Evolutionary conservation across 1,140 invertebrate species (phyloP).

Genomic region (Drosophila navojoa): DNA sequence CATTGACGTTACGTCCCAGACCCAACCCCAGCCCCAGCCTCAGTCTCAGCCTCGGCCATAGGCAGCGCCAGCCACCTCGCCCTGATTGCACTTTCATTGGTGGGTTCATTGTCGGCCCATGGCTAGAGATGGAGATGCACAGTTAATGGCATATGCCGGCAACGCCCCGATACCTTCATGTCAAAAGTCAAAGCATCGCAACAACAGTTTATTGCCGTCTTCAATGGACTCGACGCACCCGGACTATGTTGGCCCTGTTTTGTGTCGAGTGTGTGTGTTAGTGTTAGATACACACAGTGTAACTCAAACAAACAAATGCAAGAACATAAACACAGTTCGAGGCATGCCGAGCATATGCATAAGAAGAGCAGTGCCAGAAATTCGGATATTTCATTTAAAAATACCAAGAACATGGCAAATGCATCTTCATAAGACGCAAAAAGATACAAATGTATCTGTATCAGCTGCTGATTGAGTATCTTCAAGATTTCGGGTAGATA

Average conservation of each 20-base stretch:
- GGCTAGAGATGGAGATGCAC: conserved; percentile 10
- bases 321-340: conserved; percentile 32
- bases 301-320: conserved; percentile 45
- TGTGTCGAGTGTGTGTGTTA: conserved; percentile 50
- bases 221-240: conserved; percentile 16
- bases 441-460: conserved; percentile 46
- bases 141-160: conserved; percentile 19
- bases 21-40: conserved; percentile 26
- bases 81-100: conserved; percentile 73
- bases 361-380: conserved; percentile 23
- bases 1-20: conserved; percentile 55
- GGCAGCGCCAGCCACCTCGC: conserved; percentile 34
- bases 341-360: conserved; percentile 30
- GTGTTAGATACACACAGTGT: conserved; percentile 56
- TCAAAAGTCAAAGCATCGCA: conserved; percentile 59
- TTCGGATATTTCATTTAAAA: conserved; percentile 61
- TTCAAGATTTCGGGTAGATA: conserved; percentile 25
- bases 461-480: conserved; percentile 24
- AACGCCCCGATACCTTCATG: conserved; percentile 44
- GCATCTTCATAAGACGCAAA: conserved; percentile 4
- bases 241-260: conserved; percentile 15
- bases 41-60: conserved; percentile 2
- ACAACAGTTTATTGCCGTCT: conserved; percentile 56
- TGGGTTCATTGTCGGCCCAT: conserved; percentile 57
- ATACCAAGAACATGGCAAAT: conserved; percentile 43